Evolutionary conservation across 2,113 vertebrate genomes (phyloP).

Genomic region (Athene noctua): DNA sequence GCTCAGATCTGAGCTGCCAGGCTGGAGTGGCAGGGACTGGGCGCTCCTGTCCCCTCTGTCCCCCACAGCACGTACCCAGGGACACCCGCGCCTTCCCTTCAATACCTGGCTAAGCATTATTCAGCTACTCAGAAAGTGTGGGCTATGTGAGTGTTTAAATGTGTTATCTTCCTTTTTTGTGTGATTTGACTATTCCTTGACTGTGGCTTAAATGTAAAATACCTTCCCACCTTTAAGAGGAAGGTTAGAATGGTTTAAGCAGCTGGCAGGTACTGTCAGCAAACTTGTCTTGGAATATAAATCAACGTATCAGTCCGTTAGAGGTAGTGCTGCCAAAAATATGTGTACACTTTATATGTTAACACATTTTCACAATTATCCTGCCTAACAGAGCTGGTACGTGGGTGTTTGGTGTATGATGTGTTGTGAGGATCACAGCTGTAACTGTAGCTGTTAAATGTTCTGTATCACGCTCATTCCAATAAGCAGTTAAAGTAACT

Average conservation of each 20-base stretch:
- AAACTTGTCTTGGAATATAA: neutral
- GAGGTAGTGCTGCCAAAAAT: neutral
- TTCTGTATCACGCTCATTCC: neutral
- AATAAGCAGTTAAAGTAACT: neutral
- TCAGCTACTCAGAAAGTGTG: accelerated
- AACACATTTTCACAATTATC: neutral
- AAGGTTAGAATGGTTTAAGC: neutral
- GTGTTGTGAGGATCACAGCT: neutral
- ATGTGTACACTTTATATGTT: neutral
- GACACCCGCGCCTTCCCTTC: accelerated
- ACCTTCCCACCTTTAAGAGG: neutral
- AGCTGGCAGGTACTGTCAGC: neutral
- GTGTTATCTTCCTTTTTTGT: neutral
- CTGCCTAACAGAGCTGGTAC: neutral
- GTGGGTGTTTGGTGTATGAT: neutral
- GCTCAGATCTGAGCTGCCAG: neutral
- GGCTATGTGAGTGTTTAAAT: neutral
- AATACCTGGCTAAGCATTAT: accelerated
- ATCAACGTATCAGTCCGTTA: neutral
- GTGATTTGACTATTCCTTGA: neutral
- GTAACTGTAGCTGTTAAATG: neutral
- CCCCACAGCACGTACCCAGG: accelerated
- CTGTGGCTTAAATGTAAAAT: neutral
- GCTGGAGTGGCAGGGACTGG: neutral
- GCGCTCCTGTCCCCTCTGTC: neutral